Conservation (phyloP, 2,797 vertebrate species). For the Sebastes dallii region DNA sequence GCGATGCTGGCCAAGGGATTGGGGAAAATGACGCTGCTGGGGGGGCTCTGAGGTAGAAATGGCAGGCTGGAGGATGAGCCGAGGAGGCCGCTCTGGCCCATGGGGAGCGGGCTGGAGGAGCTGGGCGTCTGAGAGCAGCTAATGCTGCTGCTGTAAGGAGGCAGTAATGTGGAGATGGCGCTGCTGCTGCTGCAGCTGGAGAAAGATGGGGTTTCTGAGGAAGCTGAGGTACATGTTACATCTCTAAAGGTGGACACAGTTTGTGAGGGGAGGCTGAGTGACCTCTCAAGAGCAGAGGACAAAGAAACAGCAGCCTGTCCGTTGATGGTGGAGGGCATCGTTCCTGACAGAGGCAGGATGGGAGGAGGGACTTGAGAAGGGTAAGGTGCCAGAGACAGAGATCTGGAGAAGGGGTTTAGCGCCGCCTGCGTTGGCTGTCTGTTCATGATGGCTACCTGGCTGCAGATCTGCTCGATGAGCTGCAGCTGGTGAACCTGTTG, state of each 20-base stretch:
- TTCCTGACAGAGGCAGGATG: slow-evolving; percentile 84
- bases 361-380: slow-evolving; percentile 84
- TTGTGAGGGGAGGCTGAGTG: slow-evolving; percentile 81
- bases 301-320: slow-evolving; percentile 80
- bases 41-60: slow-evolving; percentile 95
- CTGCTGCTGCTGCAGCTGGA: slow-evolving; percentile 62
- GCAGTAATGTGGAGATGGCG: slow-evolving; percentile 73
- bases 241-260: slow-evolving; percentile 77
- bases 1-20: slow-evolving; percentile 96
- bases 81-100: slow-evolving; percentile 84
- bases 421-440: slow-evolving; percentile 85
- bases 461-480: slow-evolving; percentile 98
- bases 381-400: slow-evolving; percentile 75
- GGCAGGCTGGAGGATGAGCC: slow-evolving; percentile 88
- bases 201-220: slow-evolving; percentile 71
- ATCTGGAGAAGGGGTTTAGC: slow-evolving; percentile 80
- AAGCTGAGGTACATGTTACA: slow-evolving; percentile 73
- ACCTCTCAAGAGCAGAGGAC: slow-evolving; percentile 77
- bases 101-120: slow-evolving; percentile 82
- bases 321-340: slow-evolving; percentile 78
- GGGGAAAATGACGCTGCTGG: slow-evolving; percentile 94
- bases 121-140: slow-evolving; percentile 81
- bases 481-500: slow-evolving; percentile 98
- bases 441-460: slow-evolving; percentile 95
- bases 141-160: slow-evolving; percentile 68